Evolutionary conservation across 2,113 vertebrate species (phyloP), one percentile per base, ranked within the genome.

Genomic region (Martes martes): DNA sequence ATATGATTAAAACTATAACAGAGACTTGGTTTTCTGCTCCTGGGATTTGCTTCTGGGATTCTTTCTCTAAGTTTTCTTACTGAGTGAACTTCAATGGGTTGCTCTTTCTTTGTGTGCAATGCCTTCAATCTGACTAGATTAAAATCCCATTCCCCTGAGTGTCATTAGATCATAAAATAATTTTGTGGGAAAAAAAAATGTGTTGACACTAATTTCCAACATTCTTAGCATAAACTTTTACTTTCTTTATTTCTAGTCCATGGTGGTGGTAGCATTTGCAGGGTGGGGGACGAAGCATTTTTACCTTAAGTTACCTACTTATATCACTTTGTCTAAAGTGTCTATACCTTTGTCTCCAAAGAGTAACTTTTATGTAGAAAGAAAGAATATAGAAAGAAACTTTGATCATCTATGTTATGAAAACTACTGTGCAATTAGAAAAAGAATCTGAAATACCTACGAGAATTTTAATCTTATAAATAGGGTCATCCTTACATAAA

Each of bases 161-260:
- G 39, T 39, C 81, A 67, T 96, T 95, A 73, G 36, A 73, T 73
- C 6, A 52, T 93, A 87, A 97, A 55, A 95, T 67, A 90, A 73
- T 67, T 92, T 90, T 85, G 57, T 31, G 3, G 3, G 23, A 1
- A 19, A 1, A 42, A 42, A 57, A 59, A 42, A 42, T 76, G 1
- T 23, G 13, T 39, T 57, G 7, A 19, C 9, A 89, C 19, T 71
- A 33, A 76, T 82, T 91, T 79, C 4, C 42, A 57, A 67, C 5
- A 91, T 47, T 61, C 11, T 59, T 78, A 52, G 57, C 76, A 80
- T 65, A n/a, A 83, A 36, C 1, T 63, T 85, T 74, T 59, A 28
- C 45, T 79, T 50, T 73, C 36, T 11, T 93, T 59, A 7, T 65
- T 57, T 97, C 14, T 2, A 63, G 47, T 28, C 39, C 10, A 78